Percentiles rank a stretch among this genome's conserved stretches.
Evolutionary conservation across 2,797 vertebrate species (phyloP).

Genomic region (Mionectes olivaceus): DNA sequence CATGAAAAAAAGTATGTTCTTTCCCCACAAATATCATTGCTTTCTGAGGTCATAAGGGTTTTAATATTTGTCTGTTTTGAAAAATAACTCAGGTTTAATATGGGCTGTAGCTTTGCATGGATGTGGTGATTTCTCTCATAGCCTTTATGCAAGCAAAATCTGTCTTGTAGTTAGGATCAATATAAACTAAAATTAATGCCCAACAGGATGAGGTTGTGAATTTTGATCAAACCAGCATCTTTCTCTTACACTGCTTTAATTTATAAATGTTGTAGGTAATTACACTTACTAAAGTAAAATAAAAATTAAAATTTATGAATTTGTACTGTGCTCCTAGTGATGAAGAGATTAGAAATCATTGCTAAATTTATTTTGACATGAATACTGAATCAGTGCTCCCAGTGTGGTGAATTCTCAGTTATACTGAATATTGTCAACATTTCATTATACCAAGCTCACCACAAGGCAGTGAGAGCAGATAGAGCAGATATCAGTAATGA

Average conservation of each 20-base stretch:
- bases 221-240: constrained; percentile 52
- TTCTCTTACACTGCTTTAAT: constrained; percentile 41
- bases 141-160: background rate
- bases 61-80: background rate
- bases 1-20: background rate
- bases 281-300: constrained; percentile 65
- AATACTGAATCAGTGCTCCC: constrained; percentile 50
- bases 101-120: background rate
- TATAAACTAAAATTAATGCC: constrained; percentile 30
- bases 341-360: constrained; percentile 57
- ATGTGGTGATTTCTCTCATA: background rate
- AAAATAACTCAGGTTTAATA: background rate
- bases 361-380: constrained; percentile 58
- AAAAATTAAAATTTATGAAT: constrained; percentile 70
- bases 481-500: background rate
- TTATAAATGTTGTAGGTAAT: constrained; percentile 62
- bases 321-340: constrained; percentile 49
- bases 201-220: constrained; percentile 25
- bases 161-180: constrained; percentile 16
- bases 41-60: background rate
- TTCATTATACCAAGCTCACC: background rate
- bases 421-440: constrained; percentile 13
- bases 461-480: background rate
- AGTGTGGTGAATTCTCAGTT: constrained; percentile 44
- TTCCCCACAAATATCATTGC: background rate